phyloP scores from a whole-genome alignment of 2,888 invertebrate species.

The Meiosimyza decipiens region DNA sequence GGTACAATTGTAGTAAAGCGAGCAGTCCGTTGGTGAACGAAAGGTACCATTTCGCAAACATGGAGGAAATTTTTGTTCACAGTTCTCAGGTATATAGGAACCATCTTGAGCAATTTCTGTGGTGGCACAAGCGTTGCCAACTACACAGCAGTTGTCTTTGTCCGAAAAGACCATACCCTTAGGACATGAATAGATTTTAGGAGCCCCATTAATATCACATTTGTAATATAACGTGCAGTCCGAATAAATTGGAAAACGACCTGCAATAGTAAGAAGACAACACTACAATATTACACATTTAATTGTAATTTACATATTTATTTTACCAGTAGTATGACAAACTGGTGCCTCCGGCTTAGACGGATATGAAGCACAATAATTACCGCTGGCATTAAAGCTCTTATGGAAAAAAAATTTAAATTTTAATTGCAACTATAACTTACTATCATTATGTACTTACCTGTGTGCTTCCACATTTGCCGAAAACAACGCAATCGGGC shows the following conservation, averaged over 20 bases:
- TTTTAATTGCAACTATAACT: neutral
- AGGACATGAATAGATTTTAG: constrained; percentile 61
- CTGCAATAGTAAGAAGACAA: constrained; percentile 39
- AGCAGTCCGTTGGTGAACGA: constrained; percentile 63
- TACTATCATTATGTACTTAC: constrained; percentile 47
- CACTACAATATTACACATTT: neutral
- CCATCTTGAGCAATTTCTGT: constrained; percentile 57
- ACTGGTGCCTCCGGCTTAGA: constrained; percentile 52
- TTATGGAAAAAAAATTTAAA: constrained; percentile 30
- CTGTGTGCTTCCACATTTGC: constrained; percentile 61
- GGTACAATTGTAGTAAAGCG: constrained; percentile 66
- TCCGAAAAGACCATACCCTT: constrained; percentile 57
- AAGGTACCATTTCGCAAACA: constrained; percentile 63
- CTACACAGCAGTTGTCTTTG: constrained; percentile 56
- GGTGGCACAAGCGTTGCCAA: constrained; percentile 55
- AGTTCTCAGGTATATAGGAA: constrained; percentile 55
- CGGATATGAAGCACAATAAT: constrained; percentile 54
- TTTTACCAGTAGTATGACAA: constrained; percentile 43
- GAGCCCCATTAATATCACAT: constrained; percentile 57
- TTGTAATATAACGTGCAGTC: constrained; percentile 61
- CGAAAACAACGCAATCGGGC: constrained; percentile 63
- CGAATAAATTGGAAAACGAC: constrained; percentile 64
- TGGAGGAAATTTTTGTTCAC: constrained; percentile 61
- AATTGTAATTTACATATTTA: neutral
- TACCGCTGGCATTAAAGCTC: constrained; percentile 54